Conservation (phyloP, 2,888 invertebrate genomes). For the Adelognathus sp. region DNA sequence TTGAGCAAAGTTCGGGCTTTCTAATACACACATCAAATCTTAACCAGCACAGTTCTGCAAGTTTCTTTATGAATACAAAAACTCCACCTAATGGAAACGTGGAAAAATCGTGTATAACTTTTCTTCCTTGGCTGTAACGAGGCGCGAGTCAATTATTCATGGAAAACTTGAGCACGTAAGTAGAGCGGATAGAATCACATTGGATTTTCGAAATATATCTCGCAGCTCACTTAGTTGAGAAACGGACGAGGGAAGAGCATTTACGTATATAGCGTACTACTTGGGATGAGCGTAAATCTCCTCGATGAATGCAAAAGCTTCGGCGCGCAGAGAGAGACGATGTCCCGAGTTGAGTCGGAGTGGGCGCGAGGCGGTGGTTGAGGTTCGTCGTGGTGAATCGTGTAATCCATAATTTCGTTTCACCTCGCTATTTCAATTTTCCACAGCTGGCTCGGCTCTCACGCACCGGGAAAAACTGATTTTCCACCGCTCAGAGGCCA, state of each 20-base stretch:
- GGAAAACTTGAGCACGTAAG: background rate
- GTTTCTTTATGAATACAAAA: background rate
- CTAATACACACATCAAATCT: no score
- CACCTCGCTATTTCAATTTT: conserved; percentile 37
- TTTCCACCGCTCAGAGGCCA: conserved; percentile 2
- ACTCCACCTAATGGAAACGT: background rate
- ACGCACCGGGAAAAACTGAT: conserved; percentile 35
- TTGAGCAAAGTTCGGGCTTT: no score
- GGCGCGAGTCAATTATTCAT: conserved; percentile 1
- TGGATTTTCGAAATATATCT: conserved; percentile 32
- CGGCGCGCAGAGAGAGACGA: background rate
- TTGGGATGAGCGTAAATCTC: background rate
- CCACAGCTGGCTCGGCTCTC: background rate
- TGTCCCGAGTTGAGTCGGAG: background rate
- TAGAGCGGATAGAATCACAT: no score
- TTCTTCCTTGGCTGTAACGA: background rate
- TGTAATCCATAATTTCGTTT: conserved; percentile 50
- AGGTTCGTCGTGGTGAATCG: conserved; percentile 27
- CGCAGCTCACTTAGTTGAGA: background rate
- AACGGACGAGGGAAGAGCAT: background rate
- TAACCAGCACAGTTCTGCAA: background rate
- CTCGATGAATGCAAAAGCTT: conserved; percentile 8
- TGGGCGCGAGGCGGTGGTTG: background rate
- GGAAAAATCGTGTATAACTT: background rate
- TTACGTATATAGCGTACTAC: background rate